phyloP scores from a whole-genome alignment of 92 coral and sea anemone species.

The Plumapathes pennacea region DNA sequence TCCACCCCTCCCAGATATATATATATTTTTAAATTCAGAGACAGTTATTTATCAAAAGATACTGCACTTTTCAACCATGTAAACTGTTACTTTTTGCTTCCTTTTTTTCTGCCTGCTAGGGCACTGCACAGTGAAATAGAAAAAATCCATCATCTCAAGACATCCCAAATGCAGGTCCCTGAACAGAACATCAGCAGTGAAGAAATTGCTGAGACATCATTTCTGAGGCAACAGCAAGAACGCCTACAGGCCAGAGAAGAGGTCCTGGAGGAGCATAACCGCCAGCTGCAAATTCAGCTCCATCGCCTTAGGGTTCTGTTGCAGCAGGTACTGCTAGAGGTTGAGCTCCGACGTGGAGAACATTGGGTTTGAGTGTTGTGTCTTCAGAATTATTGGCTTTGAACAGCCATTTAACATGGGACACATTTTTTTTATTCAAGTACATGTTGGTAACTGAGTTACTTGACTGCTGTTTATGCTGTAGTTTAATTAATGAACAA shows the following conservation, averaged over 20 bases:
- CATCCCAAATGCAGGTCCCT: slow-evolving; percentile 23
- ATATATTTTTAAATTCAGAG: no score
- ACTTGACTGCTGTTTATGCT: background rate
- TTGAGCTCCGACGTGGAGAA: slow-evolving; percentile 47
- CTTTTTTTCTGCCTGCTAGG: no score
- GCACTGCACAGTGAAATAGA: slow-evolving; percentile 79
- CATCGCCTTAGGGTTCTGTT: slow-evolving; percentile 67
- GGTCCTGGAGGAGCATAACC: slow-evolving; percentile 91
- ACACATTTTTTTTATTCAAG: background rate
- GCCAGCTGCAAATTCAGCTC: slow-evolving; percentile 89
- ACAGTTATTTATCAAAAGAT: no score
- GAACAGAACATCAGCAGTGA: slow-evolving; percentile 35
- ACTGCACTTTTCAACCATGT: background rate
- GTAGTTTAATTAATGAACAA: no score
- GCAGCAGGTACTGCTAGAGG: slow-evolving; percentile 81
- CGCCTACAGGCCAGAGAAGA: slow-evolving; percentile 92
- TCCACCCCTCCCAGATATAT: no score
- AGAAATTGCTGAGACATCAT: slow-evolving; percentile 53
- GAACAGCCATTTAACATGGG: background rate
- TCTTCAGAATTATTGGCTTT: no score
- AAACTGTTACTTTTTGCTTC: no score
- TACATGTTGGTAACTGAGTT: background rate
- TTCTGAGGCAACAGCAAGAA: slow-evolving; percentile 70
- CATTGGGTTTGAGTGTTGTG: slow-evolving; percentile 47
- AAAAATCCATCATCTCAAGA: slow-evolving; percentile 54